Conservation (phyloP, 2,888 invertebrate species). For the Caenorhabditis wallacei region DNA sequence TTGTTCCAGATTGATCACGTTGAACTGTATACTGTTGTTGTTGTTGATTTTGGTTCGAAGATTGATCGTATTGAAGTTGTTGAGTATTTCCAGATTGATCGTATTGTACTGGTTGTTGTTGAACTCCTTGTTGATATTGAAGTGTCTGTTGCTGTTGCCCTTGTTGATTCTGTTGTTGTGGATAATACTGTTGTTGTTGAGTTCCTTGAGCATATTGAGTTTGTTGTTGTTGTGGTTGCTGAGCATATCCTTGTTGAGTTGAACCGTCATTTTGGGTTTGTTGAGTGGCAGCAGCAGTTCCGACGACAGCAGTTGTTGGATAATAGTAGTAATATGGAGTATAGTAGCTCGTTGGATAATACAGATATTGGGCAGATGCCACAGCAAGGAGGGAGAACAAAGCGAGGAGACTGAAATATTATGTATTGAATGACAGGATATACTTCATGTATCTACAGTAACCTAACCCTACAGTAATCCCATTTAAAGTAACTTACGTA, state of each 20-base stretch:
- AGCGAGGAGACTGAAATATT: slow-evolving; percentile 58
- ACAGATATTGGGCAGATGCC: slow-evolving; percentile 66
- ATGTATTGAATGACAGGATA: background rate
- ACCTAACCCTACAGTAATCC: background rate
- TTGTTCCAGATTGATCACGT: slow-evolving; percentile 27
- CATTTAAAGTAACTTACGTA: slow-evolving; percentile 47
- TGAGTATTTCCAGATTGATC: slow-evolving; percentile 44
- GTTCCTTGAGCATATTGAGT: slow-evolving; percentile 32
- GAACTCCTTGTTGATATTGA: slow-evolving; percentile 46
- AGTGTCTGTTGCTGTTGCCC: slow-evolving; percentile 49
- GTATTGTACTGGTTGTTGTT: slow-evolving; percentile 60
- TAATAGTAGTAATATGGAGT: slow-evolving; percentile 69
- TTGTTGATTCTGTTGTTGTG: slow-evolving; percentile 24
- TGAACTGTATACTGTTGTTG: slow-evolving; percentile 20
- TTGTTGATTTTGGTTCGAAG: slow-evolving; percentile 8
- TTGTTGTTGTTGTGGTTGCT: slow-evolving; percentile 41
- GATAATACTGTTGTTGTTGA: slow-evolving; percentile 28
- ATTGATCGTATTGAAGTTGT: slow-evolving; percentile 22
- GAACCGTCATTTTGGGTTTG: slow-evolving; percentile 49
- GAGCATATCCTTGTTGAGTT: slow-evolving; percentile 35
- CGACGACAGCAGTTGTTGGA: slow-evolving; percentile 59
- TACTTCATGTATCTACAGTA: background rate
- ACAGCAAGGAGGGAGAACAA: slow-evolving; percentile 55
- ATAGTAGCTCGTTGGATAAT: slow-evolving; percentile 71
- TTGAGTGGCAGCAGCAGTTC: slow-evolving; percentile 22